Conservation (phyloP, 2,797 vertebrate species). For the Hypotaenidia okinawae region DNA sequence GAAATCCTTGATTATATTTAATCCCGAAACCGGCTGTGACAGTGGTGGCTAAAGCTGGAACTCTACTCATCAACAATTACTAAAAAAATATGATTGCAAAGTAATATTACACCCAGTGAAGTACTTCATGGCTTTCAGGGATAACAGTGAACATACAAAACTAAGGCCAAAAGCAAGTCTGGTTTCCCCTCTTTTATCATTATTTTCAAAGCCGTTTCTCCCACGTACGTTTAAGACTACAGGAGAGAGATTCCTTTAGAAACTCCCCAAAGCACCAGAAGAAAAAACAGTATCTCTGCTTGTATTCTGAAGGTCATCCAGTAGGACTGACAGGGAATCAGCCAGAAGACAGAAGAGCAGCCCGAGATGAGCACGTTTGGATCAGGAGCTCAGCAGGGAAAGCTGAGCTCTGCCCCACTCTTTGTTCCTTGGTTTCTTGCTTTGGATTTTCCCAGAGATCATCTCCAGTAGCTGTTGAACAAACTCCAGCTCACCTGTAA, state of each 20-base stretch:
- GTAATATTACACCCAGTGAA: background rate
- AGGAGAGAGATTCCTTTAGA: background rate
- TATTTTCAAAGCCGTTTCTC: background rate
- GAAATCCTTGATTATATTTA: conserved; percentile 28
- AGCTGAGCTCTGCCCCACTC: background rate
- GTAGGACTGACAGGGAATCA: background rate
- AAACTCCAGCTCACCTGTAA: background rate
- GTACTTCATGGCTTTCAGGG: background rate
- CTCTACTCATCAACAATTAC: background rate
- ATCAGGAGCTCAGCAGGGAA: background rate
- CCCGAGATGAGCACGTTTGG: background rate
- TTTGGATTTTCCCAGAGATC: background rate
- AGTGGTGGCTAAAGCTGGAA: background rate
- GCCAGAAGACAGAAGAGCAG: background rate
- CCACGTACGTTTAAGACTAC: background rate
- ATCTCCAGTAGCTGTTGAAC: background rate
- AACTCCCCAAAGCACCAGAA: background rate
- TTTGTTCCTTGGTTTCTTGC: background rate
- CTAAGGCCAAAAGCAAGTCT: background rate
- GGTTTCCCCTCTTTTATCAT: background rate
- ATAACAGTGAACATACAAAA: background rate
- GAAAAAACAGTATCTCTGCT: background rate
- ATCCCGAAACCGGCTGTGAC: background rate
- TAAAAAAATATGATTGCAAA: background rate
- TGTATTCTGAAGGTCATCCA: background rate